Evolutionary conservation across 1,140 invertebrate genomes (phyloP).

Genomic region (Hyles euphorbiae): DNA sequence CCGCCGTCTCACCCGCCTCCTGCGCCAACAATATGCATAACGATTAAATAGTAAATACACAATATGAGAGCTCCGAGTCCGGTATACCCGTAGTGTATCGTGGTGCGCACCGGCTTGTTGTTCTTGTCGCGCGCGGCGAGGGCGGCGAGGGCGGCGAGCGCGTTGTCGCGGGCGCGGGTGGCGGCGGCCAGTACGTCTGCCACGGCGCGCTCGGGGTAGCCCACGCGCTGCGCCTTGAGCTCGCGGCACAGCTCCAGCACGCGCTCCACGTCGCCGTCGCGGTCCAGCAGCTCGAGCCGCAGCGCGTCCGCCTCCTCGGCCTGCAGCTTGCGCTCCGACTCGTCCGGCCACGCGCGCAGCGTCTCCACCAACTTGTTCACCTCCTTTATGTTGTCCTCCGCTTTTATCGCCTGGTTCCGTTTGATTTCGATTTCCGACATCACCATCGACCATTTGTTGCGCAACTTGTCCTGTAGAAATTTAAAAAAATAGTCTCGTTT

Average conservation of each 20-base stretch:
- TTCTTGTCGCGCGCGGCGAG: conserved; percentile 34
- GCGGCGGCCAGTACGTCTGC: conserved; percentile 34
- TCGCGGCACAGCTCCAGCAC: conserved; percentile 72
- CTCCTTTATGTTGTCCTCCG: conserved; percentile 76
- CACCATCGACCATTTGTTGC: conserved; percentile 81
- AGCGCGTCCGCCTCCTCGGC: conserved; percentile 19
- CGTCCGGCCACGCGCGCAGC: conserved; percentile 32
- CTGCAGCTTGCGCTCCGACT: conserved; percentile 8
- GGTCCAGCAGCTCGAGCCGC: conserved; percentile 15
- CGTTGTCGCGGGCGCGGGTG: conserved; percentile 25
- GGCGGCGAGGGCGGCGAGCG: conserved; percentile 32
- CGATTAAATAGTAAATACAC: background rate
- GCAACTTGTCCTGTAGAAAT: conserved; percentile 67
- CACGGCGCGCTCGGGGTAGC: conserved; percentile 44
- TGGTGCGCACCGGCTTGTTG: conserved; percentile 38
- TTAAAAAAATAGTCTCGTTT: background rate
- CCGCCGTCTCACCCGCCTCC: conserved; percentile 27
- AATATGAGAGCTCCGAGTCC: no score
- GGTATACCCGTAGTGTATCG: background rate
- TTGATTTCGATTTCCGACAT: conserved; percentile 80
- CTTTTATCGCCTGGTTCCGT: conserved; percentile 74
- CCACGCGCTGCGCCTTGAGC: conserved; percentile 55
- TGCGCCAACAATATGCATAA: no score
- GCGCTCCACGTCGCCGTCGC: conserved; percentile 61
- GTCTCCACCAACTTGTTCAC: conserved; percentile 61